Base-by-base conservation (phyloP, 2,888 invertebrate genomes). In the Nowickia ferox region DNA sequence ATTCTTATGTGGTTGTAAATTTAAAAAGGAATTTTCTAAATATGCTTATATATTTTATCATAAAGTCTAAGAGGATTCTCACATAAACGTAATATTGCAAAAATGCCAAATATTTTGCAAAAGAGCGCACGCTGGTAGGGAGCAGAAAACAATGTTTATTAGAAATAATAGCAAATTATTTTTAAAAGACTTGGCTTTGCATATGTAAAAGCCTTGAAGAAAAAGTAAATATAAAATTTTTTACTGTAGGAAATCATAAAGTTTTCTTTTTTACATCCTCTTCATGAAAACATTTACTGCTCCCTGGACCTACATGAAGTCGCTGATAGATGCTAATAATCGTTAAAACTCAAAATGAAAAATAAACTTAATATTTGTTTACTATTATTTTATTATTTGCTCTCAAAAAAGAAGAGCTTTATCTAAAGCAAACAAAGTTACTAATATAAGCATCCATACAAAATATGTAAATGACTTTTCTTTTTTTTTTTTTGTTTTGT, bases 391-490 rank as follows among this genome's bases (percentile, higher is more conserved):
- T 30, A 30, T 6, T 30, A 30, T 71, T 71, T 63, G 63, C 75
- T 68, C 53, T 59, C 72, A 77, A 77, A 48, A 72, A 44, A 76
- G 61, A 30, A n/a, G 9, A 61, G 51, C 30, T 9, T 82, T 69
- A 78, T 82, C 82, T 59, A 48, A 82, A 51, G 57, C 65, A 55
- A 75, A 82, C 75, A 74, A 77, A 55, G 42, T 77, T 72, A 63
- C 40, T 86, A 84, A 87, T 78, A 86, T 77, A 84, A 78, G 66
- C 55, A 66, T 51, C 81, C 30, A 87, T 82, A 84, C 79, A 84
- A 84, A 53, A 42, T 15, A 84, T 76, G 78, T 82, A 84, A 87
- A 86, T 84, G 63, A 80, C 59, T 75, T 30, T 83, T 75, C 42
- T 65, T 68, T 44, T 65, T 13, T 72, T 72, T 68, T 84, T 78